phyloP scores from a whole-genome alignment of 2,113 vertebrate species.

The Aphyosemion australe region DNA sequence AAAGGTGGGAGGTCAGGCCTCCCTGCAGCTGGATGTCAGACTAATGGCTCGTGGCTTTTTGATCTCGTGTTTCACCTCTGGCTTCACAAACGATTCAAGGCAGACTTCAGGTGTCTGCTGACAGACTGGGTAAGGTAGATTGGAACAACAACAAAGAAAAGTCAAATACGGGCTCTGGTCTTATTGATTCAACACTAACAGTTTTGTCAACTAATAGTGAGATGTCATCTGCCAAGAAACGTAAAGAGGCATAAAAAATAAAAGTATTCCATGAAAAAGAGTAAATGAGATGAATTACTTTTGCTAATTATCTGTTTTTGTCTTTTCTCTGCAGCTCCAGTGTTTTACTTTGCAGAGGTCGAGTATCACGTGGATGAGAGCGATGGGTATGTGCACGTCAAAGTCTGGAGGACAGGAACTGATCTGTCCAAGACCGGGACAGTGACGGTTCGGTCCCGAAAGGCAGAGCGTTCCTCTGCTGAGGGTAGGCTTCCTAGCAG shows the following conservation, averaged over 20 bases:
- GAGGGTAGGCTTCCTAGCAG: slow-evolving; percentile 79
- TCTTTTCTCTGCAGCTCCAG: slow-evolving; percentile 81
- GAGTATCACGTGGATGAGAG: slow-evolving; percentile 89
- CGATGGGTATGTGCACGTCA: slow-evolving; percentile 83
- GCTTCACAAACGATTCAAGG: slow-evolving; percentile 40
- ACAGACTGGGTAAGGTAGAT: slow-evolving; percentile 20
- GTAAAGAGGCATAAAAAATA: too few species aligned
- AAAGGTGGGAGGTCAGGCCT: slow-evolving; percentile 35
- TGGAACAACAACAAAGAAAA: background rate
- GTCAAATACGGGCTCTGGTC: background rate
- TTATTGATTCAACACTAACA: background rate
- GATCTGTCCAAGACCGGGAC: slow-evolving; percentile 88
- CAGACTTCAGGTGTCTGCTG: slow-evolving; percentile 25
- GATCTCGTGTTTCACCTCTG: slow-evolving; percentile 32
- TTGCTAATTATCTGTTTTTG: background rate
- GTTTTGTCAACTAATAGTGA: background rate
- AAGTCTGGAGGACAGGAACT: slow-evolving; percentile 88
- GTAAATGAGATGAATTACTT: too few species aligned
- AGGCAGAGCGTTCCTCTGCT: slow-evolving; percentile 84
- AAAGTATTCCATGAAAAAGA: too few species aligned
- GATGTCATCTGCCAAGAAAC: too few species aligned
- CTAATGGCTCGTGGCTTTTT: slow-evolving; percentile 51
- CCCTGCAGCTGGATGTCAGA: slow-evolving; percentile 47
- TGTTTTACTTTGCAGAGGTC: slow-evolving; percentile 87
- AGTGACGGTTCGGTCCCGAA: slow-evolving; percentile 89